A percentile compares a stretch with the other conserved stretches of the same genome.
Evolutionary conservation across 1,140 invertebrate species (phyloP).

Genomic region (Drosophila auraria): DNA sequence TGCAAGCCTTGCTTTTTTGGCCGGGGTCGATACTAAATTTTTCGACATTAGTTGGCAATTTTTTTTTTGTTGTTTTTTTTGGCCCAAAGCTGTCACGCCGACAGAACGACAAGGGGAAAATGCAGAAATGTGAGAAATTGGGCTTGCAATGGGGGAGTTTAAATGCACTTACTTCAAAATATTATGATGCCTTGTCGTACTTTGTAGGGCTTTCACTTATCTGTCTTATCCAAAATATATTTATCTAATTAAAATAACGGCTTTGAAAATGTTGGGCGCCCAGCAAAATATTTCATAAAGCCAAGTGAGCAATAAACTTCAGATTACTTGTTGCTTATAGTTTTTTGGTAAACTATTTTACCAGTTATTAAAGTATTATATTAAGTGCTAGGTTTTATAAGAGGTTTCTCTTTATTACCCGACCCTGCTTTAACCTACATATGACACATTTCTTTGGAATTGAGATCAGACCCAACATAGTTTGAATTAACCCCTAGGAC

Average conservation of each 20-base stretch:
- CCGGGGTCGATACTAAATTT: conserved; percentile 59
- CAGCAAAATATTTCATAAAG: too few relatives aligned
- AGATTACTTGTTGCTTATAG: neutral
- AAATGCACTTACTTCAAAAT: neutral
- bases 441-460: neutral
- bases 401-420: too few relatives aligned
- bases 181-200: too few relatives aligned
- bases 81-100: conserved; percentile 77
- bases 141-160: neutral
- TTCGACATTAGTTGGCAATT: conserved; percentile 74
- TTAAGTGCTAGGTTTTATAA: too few relatives aligned
- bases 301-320: too few relatives aligned
- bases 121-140: conserved; percentile 11
- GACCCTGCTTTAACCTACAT: neutral
- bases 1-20: conserved; percentile 43
- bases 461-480: neutral
- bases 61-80: conserved; percentile 39
- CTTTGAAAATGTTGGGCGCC: too few relatives aligned
- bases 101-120: conserved; percentile 37
- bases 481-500: neutral
- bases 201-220: too few relatives aligned
- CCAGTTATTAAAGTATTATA: too few relatives aligned
- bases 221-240: too few relatives aligned
- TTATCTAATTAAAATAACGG: too few relatives aligned
- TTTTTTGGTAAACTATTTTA: neutral